Percentiles rank a stretch among this genome's conserved stretches.
Evolutionary conservation across 2,113 vertebrate genomes (phyloP).

Genomic region (Corythoichthys intestinalis): DNA sequence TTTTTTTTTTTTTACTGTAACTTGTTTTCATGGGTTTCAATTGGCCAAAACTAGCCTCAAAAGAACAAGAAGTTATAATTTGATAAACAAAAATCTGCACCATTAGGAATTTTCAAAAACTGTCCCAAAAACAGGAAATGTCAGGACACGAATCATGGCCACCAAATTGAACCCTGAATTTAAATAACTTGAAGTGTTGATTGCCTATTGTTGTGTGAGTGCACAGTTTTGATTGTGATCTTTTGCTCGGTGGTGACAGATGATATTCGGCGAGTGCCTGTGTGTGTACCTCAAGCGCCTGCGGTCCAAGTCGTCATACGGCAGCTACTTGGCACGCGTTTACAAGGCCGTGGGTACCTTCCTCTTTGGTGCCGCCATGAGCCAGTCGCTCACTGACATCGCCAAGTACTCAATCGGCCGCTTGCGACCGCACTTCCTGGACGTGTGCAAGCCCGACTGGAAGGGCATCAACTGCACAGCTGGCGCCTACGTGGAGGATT

Average conservation of each 20-base stretch:
- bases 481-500: constrained; percentile 81
- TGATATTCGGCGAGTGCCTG: constrained; percentile 86
- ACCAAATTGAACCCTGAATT: background rate
- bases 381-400: constrained; percentile 96
- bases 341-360: constrained; percentile 94
- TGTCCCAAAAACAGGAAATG: too few species aligned
- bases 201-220: background rate
- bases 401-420: constrained; percentile 96
- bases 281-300: constrained; percentile 83
- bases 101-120: too few species aligned
- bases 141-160: too few species aligned
- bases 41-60: too few species aligned
- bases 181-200: background rate
- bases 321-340: constrained; percentile 82
- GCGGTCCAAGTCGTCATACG: constrained; percentile 88
- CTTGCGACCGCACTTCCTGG: constrained; percentile 91
- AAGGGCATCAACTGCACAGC: constrained; percentile 78
- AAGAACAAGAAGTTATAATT: too few species aligned
- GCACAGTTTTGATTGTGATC: constrained; percentile 5
- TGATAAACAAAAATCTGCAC: too few species aligned
- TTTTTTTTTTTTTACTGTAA: too few species aligned
- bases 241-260: constrained; percentile 71
- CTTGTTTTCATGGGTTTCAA: too few species aligned
- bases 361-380: constrained; percentile 93
- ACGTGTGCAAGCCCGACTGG: constrained; percentile 86